These are phyloP conservation scores for Brachionus calyciflorus DNA, from an alignment of 1,140 invertebrate genomes.

Conservation along the genomic window DNA sequence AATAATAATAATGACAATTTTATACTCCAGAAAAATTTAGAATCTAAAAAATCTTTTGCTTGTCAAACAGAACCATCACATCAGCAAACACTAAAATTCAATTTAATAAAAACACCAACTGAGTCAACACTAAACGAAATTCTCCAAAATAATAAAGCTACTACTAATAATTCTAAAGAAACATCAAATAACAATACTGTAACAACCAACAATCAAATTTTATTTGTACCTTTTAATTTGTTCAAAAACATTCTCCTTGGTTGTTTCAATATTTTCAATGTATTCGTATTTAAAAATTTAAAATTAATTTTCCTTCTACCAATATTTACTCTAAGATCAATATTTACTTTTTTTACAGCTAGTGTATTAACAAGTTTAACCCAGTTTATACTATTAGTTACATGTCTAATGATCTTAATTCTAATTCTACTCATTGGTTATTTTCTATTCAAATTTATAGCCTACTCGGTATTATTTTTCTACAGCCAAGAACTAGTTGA, in stretches of 20 bases:
- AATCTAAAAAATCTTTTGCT: neutral
- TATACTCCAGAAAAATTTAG: neutral
- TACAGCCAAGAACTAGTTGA: neutral
- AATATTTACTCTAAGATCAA: conserved; percentile 33
- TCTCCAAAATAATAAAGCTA: too few species aligned
- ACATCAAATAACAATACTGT: too few species aligned
- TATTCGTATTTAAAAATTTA: conserved; percentile 12
- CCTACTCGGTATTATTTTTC: neutral
- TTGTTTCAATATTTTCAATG: neutral
- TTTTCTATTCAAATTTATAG: neutral
- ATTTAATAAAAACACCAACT: neutral
- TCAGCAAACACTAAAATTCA: neutral
- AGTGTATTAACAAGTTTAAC: neutral
- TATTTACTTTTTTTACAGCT: conserved; percentile 9
- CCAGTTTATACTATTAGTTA: neutral
- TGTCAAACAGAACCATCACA: neutral
- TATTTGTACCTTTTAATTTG: too few species aligned
- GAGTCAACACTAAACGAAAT: conserved; percentile 1
- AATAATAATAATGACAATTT: conserved; percentile 19
- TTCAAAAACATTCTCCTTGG: too few species aligned
- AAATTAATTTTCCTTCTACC: conserved; percentile 26
- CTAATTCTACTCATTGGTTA: neutral
- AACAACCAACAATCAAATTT: too few species aligned
- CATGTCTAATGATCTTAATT: neutral
- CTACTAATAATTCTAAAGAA: neutral